Base-by-base conservation (phyloP, 2,888 invertebrate genomes). In the Cancer borealis region DNA sequence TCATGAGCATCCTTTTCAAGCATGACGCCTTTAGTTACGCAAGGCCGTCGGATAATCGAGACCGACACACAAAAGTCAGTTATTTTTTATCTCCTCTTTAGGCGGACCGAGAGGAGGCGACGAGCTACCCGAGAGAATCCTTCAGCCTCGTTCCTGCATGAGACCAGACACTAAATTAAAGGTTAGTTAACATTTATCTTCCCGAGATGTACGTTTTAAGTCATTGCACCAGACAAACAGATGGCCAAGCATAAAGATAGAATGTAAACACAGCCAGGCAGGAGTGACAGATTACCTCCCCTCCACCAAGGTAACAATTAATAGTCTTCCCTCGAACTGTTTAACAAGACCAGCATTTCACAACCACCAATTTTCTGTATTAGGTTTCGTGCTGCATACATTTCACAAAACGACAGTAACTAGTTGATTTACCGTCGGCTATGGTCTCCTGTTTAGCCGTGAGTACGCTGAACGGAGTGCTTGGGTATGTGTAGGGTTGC, bases 361-460 rank as follows among this genome's bases (percentile, higher is more conserved):
- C 88, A 92, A 92, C 92, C 88, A n/a, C 47, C 92, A 49, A 87
- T 88, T 92, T 88, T 92, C 92, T 92, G 92, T 46, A 92, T 88
- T 49, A 60, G 60, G 92, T 92, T 92, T 88, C 92, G 84, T 87
- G 92, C 54, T 60, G 88, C 60, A 88, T 88, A 92, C 92, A 88
- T 88, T 88, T 54, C 39, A 47, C 54, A 39, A 60, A 92, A 92
- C 60, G 84, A 84, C 84, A 84, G 84, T 92, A 92, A 92, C 49
- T 92, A 60, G 92, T 92, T 87, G 92, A 92, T 54, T 92, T 92
- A 60, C 30, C 49, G 17, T 30, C 84, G 54, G 88, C 45, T 88
- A 87, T 87, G 88, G 39, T 60, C 45, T n/a, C n/a, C 73, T 66
- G 91, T n/a, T 46, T n/a, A 45, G n/a, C 60, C 30, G 91, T 54